Evolutionary conservation across 2,888 invertebrate species (phyloP), one percentile per base, ranked within the genome.

Genomic region (Gonocerus acuteangulatus): DNA sequence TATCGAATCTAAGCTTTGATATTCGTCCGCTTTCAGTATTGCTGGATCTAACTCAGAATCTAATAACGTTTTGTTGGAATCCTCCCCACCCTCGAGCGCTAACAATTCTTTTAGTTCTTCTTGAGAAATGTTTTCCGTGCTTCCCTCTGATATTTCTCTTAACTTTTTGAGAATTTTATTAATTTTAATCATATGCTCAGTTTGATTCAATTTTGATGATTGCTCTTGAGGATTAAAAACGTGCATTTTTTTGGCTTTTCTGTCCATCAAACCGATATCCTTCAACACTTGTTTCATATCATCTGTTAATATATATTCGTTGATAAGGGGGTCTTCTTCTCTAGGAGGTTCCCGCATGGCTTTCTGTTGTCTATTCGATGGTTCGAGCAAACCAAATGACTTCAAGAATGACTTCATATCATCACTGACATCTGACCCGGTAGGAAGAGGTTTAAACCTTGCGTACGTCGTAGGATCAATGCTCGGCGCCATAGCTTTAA

Each of bases 321-420:
- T 57, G 2, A 57, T n/a, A 3, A 57, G 19, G 6, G 34, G 15
- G n/a, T 57, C 57, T 3, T 57, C 32, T 18, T 45, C 27, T 54
- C 42, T 15, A 42, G 36, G 42, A 0, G 57, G 57, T 1, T 27
- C 32, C n/a, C 32, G 16, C 57, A 45, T 57, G 18, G 47, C 32
- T 6, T 45, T 47, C 21, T 19, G 42, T 36, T 61, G 45, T 11
- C 62, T 19, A 2, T 27, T 60, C 4, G 27, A 27, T 6, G 57
- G 57, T 2, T 69, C 60, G 0, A 76, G 72, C 1, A 78, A 70
- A 1, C 78, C 78, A 60, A 77, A 78, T 27, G 69, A 72, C 0
- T 74, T 73, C 36, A 78, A 64, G 47, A 77, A 76, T n/a, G 74
- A 72, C 54, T 71, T 73, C 74, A 78, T 77, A 21, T 74, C 75